Percentiles rank a stretch among this genome's conserved stretches.
Evolutionary conservation across 2,888 invertebrate genomes (phyloP).

Genomic region (Pediacus dermestoides): DNA sequence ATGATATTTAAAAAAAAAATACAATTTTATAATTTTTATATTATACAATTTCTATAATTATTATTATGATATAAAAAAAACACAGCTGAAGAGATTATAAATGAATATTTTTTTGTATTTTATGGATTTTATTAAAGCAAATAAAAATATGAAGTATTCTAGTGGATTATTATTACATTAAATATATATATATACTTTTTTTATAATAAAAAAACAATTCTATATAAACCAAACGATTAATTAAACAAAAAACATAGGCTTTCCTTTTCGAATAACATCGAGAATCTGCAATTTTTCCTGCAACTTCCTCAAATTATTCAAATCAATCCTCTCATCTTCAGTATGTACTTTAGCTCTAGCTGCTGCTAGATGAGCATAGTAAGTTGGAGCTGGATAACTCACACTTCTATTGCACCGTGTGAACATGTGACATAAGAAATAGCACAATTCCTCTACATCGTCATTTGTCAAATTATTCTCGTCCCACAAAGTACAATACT

Average conservation of each 20-base stretch:
- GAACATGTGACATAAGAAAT: slow-evolving; percentile 82
- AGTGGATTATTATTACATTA: too few relatives aligned
- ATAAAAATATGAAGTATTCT: too few relatives aligned
- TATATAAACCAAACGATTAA: too few relatives aligned
- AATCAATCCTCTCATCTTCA: slow-evolving; percentile 46
- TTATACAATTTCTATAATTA: too few relatives aligned
- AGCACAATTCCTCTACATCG: slow-evolving; percentile 74
- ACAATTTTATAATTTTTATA: too few relatives aligned
- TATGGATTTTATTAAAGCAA: too few relatives aligned
- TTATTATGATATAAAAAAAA: too few relatives aligned
- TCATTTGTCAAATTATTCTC: slow-evolving; percentile 68
- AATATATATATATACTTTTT: too few relatives aligned
- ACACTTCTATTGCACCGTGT: slow-evolving; percentile 79
- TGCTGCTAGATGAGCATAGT: slow-evolving; percentile 84
- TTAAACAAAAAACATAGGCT: slow-evolving; percentile 73
- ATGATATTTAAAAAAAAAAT: too few relatives aligned
- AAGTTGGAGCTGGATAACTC: slow-evolving; percentile 83
- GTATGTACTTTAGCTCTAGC: slow-evolving; percentile 59
- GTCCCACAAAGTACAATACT: slow-evolving; percentile 81
- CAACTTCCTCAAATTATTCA: slow-evolving; percentile 50
- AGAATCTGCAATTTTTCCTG: slow-evolving; percentile 55
- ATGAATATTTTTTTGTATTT: too few relatives aligned
- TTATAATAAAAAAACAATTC: too few relatives aligned
- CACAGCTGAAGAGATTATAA: too few relatives aligned
- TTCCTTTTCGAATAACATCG: slow-evolving; percentile 53